Percentiles rank a stretch among this genome's conserved stretches.
Conservation (phyloP, 2,113 vertebrate species). For the Pyrgilauda ruficollis region DNA sequence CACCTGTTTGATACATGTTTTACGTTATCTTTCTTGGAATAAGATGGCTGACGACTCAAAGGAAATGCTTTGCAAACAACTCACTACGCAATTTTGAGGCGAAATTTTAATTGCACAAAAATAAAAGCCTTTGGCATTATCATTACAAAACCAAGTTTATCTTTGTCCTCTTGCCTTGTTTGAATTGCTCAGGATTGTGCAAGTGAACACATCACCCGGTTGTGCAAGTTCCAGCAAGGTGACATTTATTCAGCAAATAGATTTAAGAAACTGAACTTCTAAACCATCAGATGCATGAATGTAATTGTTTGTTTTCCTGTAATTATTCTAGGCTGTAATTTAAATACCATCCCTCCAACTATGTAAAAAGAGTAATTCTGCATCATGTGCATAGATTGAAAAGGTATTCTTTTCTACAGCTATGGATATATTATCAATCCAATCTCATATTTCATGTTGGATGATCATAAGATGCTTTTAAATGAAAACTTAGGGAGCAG, state of each 20-base stretch:
- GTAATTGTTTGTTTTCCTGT: not conserved
- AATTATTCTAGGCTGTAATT: not conserved
- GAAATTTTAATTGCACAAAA: constrained; percentile 44
- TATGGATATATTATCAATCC: not conserved
- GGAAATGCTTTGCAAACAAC: not conserved
- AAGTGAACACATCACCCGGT: not conserved
- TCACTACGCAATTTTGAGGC: not conserved
- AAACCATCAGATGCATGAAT: not conserved
- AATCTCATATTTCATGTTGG: not conserved
- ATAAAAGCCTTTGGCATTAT: constrained; percentile 2
- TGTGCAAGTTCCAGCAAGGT: not conserved
- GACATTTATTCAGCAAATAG: not conserved
- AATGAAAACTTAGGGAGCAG: not conserved
- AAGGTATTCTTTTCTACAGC: not conserved
- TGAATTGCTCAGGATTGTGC: constrained; percentile 5
- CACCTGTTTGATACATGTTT: not conserved
- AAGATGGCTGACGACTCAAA: not conserved
- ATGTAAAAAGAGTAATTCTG: not conserved
- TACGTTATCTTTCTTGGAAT: not conserved
- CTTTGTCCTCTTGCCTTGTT: constrained; percentile 6
- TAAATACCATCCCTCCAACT: not conserved
- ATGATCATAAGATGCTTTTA: not conserved
- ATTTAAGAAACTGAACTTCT: not conserved
- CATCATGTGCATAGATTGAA: not conserved
- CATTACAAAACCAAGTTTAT: constrained; percentile 42